phyloP scores from a whole-genome alignment of 2,113 vertebrate species.

The Chitala chitala region DNA sequence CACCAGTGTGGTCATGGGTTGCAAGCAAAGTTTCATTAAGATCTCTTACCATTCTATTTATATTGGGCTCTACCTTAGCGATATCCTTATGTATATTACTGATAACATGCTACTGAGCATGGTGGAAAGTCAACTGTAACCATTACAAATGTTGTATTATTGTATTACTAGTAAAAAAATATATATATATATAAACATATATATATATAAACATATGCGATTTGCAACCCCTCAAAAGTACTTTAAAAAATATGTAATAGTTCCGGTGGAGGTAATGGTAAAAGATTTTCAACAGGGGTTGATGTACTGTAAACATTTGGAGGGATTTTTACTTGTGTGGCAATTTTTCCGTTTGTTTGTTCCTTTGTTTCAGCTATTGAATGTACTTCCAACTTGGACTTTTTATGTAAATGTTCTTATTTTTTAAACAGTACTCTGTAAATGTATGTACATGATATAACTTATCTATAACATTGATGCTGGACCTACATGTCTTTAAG shows the following conservation, averaged over 20 bases:
- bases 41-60: slow-evolving; percentile 62
- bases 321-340: slow-evolving; percentile 56
- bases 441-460: slow-evolving; percentile 59
- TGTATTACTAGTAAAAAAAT: slow-evolving; percentile 61
- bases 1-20: slow-evolving; percentile 43
- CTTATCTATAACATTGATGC: slow-evolving; percentile 56
- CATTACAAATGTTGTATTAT: slow-evolving; percentile 71
- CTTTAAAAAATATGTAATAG: slow-evolving; percentile 49
- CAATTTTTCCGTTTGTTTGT: slow-evolving; percentile 50
- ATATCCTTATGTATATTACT: slow-evolving; percentile 65
- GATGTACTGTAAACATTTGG: slow-evolving; percentile 53
- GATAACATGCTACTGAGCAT: slow-evolving; percentile 64
- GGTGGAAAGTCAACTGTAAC: slow-evolving; percentile 60
- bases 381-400: slow-evolving; percentile 59
- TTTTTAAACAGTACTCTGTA: slow-evolving; percentile 63
- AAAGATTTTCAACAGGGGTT: slow-evolving; percentile 47
- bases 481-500: slow-evolving; percentile 43
- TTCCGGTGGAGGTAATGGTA: slow-evolving; percentile 40
- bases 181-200: slow-evolving; percentile 62
- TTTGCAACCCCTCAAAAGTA: slow-evolving; percentile 59
- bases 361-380: slow-evolving; percentile 62
- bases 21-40: slow-evolving; percentile 55
- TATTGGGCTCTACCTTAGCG: slow-evolving; percentile 59
- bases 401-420: slow-evolving; percentile 63
- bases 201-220: slow-evolving; percentile 65